phyloP scores from a whole-genome alignment of 2,888 invertebrate species.

The Tipula helvola region DNA sequence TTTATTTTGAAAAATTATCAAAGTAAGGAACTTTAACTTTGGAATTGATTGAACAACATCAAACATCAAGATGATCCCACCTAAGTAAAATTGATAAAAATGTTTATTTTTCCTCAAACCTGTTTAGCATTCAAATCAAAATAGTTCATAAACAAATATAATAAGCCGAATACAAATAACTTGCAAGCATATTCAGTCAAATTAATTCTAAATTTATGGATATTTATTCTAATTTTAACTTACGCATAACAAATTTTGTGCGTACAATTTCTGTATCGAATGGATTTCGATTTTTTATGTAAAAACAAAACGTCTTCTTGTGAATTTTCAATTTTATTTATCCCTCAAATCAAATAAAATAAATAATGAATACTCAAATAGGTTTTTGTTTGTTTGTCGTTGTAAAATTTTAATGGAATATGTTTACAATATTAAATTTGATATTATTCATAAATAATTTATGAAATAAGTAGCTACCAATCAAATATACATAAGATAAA shows the following conservation, averaged over 20 bases:
- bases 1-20: too few species aligned
- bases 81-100: too few species aligned
- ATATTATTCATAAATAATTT: not conserved
- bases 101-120: too few species aligned
- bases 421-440: not conserved
- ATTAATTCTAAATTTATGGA: not conserved
- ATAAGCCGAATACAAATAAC: not conserved
- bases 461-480: not conserved
- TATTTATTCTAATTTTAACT: not conserved
- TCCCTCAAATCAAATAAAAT: not conserved
- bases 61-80: too few species aligned
- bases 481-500: not conserved
- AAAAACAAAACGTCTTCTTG: not conserved
- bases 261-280: not conserved
- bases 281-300: not conserved
- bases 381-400: not conserved
- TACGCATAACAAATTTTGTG: not conserved
- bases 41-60: too few species aligned
- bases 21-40: too few species aligned
- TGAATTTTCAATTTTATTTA: not conserved
- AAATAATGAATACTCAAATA: not conserved
- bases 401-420: not conserved
- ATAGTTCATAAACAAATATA: too few species aligned
- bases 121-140: too few species aligned
- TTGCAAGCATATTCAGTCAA: not conserved